Base-by-base conservation (phyloP, 2,888 invertebrate species). In the Elmis aenea region DNA sequence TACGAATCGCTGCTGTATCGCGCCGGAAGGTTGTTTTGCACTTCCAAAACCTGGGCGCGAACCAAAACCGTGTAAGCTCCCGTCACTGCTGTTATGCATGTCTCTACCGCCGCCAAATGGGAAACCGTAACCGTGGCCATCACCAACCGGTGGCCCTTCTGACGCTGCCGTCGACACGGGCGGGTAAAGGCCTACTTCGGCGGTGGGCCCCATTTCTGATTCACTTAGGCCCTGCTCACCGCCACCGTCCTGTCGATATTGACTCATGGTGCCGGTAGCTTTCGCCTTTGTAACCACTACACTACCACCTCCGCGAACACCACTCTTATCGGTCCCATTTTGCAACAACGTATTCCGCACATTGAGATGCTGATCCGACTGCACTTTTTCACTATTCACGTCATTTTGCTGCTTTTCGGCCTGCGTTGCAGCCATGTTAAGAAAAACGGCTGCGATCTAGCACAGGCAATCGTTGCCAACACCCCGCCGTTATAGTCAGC, bases 381-480 rank as follows among this genome's bases (percentile, higher is more conserved):
- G 73, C 73, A 73, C 76, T 71, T 76, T 77, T 64, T 77, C 64
- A 64, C 64, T 73, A 71, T 75, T 79, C 69, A 74, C 73, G 76
- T 83, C 83, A 76, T 81, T 82, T 75, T 81, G 81, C 72, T 83
- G 83, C 74, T 81, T 78, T 77, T 83, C 83, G 73, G 83, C 81
- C 79, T 82, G 83, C 78, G 83, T 83, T 77, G 84, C 83, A 81
- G 84, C 84, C 84, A 84, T 84, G 79, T 82, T 82, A 75, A 63
- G 62, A 61, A 61, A 64, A 64, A 64, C 64, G 66, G 62, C 64
- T 64, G 63, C 64, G 62, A 64, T 63, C 61, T 58, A 62, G 63
- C 67, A 68, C 67, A 66, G 68, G 69, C 68, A 66, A 67, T 62
- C 65, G 66, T 67, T 67, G 70, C 76, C 75, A 74, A 77, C 76